Evolutionary conservation across 2,888 invertebrate species (phyloP), one percentile per base, ranked within the genome.

Genomic region (Amphipyra berbera): DNA sequence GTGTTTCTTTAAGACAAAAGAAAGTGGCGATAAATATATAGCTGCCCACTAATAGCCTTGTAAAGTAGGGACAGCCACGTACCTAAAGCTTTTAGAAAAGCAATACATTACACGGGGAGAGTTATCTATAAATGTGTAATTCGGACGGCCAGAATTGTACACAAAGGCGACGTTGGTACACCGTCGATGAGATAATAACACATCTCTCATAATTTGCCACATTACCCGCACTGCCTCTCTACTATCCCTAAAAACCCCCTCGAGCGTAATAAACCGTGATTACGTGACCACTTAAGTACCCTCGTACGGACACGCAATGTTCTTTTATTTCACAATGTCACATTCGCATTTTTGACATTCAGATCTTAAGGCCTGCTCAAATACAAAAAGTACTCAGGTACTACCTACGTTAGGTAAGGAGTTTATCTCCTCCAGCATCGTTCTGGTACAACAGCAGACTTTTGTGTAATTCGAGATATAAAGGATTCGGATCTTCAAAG

Each of bases 231-330:
- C 66, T 71, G 58, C 45, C 42, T 71, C 44, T 54, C 15, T 47
- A 9, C 27, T 12, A n/a, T 40, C 38, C 41, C 41, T 13, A 12
- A 65, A 21, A 71, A 54, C 12, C 53, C 72, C 35, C 41, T 42
- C 8, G 57, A 57, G 65, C 53, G 48, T 64, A 57, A 57, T 68
- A 68, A 68, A 64, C 68, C 44, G 46, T 71, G 66, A 71, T 68
- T 65, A 65, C 40, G 38, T 42, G 57, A 46, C 13, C 40, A 55
- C 53, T 64, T 64, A 53, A 46, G 53, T 50, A 68, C 33, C 45
- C 13, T 40, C 38, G 38, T 38, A 54, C 14, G 48, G 33, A 27
- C 48, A 44, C 50, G 21, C 65, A 58, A 49, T 65, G n/a, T 54
- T 48, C 44, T 44, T 64, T 64, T 70, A 70, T 57, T 57, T 57